Percentiles rank a stretch among this genome's conserved stretches.
Evolutionary conservation across 1,140 invertebrate genomes (phyloP).

Genomic region (Hycleus phaleratus): DNA sequence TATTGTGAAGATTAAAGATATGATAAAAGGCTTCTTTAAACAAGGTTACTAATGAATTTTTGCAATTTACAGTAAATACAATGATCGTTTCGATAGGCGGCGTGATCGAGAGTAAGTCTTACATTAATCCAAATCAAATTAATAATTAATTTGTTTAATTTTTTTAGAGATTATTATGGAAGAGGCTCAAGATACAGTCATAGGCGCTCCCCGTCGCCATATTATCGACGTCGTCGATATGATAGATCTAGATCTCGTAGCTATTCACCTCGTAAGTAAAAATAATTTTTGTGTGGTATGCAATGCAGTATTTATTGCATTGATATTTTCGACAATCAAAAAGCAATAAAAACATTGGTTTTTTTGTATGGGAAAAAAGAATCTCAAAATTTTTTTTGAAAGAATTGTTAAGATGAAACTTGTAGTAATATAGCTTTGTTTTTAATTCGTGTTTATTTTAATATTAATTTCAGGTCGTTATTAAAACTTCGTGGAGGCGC

Average conservation of each 20-base stretch:
- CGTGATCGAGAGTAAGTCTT: conserved; percentile 46
- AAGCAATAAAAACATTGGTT: too few relatives aligned
- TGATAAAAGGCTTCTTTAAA: conserved; percentile 32
- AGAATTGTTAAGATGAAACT: neutral
- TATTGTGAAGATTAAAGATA: conserved; percentile 19
- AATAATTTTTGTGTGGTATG: neutral
- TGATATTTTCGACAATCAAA: too few relatives aligned
- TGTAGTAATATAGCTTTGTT: neutral
- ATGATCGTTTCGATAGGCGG: conserved; percentile 30
- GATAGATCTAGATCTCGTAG: conserved; percentile 69
- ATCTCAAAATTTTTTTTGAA: neutral
- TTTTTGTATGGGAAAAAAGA: neutral
- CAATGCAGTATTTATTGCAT: too few relatives aligned
- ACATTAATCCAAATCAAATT: too few relatives aligned
- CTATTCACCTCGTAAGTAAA: conserved; percentile 76
- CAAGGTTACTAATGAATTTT: conserved; percentile 9
- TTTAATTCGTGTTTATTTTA: conserved; percentile 31
- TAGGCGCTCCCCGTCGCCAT: conserved; percentile 43
- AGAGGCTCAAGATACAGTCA: conserved; percentile 36
- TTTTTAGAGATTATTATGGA: conserved; percentile 24
- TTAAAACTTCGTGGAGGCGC: conserved; percentile 30
- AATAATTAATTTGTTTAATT: too few relatives aligned
- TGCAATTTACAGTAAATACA: conserved; percentile 23
- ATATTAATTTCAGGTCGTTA: conserved; percentile 39
- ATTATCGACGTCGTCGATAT: conserved; percentile 53